Evolutionary conservation across 2,797 vertebrate species (phyloP), one percentile per base, ranked within the genome.

Genomic region (Halcyon chelicuti): DNA sequence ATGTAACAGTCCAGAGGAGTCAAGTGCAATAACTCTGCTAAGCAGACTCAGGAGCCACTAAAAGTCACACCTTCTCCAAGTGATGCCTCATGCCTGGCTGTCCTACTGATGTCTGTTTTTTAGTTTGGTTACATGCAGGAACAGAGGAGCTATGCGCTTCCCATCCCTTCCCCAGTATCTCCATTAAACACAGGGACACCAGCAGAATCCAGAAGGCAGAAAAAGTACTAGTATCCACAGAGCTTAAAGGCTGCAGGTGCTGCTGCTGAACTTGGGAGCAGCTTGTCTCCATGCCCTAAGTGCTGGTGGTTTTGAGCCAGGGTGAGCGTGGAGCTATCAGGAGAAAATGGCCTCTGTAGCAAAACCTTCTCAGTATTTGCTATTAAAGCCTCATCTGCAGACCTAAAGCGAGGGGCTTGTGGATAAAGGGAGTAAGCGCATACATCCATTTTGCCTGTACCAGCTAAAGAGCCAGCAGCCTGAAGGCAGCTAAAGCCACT

Each of bases 261-360:
- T 57, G 40, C 29, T 62, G 12, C 28, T 65, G 33, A 7, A 3
- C 31, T 28, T 35, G 4, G 31, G 10, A 20, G 46, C 29, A 31
- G 33, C 2, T n/a, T 46, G 49, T 9, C n/a, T 49, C 54, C 9
- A 0, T 20, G 4, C 7, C 31, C 35, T 5, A 12, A 25, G 26
- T 0, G 12, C 16, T 28, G 10, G 9, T 35, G 52, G 42, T 35
- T 46, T 12, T 17, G 33, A 58, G 35, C 35, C 39, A 54, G 51
- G 29, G 10, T 7, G 47, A 70, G 26, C 0, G 0, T 3, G 19
- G 11, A 82, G 6, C 3, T 22, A n/a, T 26, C 3, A 12, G 55
- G 47, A 49, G 5, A 44, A 79, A 77, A 19, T 0, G 0, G 22
- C 29, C 28, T 85, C 54, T 29, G 8, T 12, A 72, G 7, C 8